Percentiles rank a stretch among this genome's conserved stretches.
Evolutionary conservation across 1,140 invertebrate genomes (phyloP).

Genomic region (Lordiphosa collinella): DNA sequence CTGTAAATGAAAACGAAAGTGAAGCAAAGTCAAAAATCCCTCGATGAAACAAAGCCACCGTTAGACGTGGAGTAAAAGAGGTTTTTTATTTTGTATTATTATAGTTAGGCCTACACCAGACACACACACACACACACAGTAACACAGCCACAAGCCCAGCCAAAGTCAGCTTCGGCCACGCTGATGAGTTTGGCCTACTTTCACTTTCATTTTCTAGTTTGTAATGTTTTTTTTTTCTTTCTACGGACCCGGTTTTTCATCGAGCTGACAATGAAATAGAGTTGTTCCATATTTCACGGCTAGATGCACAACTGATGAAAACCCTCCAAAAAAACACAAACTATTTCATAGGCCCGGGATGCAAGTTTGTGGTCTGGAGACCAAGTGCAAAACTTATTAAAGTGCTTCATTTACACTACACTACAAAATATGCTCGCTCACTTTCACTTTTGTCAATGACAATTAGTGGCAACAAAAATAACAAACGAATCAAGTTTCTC

Average conservation of each 20-base stretch:
- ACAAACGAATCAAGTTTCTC: conserved; percentile 48
- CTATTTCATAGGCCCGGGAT: conserved; percentile 30
- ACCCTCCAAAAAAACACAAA: conserved; percentile 17
- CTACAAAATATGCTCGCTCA: conserved; percentile 14
- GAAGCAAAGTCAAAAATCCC: conserved; percentile 35
- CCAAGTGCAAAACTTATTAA: conserved; percentile 39
- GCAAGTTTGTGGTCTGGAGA: conserved; percentile 27
- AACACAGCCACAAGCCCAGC: no score
- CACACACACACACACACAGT: conserved; percentile 26
- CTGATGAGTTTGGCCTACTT: conserved; percentile 75
- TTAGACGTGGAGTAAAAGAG: conserved; percentile 10
- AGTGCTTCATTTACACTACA: conserved; percentile 24
- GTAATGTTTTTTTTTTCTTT: conserved; percentile 35
- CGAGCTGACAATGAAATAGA: conserved; percentile 69
- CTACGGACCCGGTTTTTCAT: conserved; percentile 54
- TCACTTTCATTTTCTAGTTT: conserved; percentile 67
- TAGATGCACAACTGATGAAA: conserved; percentile 21
- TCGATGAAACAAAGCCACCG: conserved; percentile 18
- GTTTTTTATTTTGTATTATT: conserved; percentile 20
- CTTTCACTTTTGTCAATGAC: conserved; percentile 65
- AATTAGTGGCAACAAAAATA: conserved; percentile 41
- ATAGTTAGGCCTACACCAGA: conserved; percentile 32
- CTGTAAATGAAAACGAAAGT: conserved; percentile 44
- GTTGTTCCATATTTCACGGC: conserved; percentile 68
- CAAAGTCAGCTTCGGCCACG: conserved; percentile 46